phyloP scores from a whole-genome alignment of 64 coral and sea anemone species.

The Porites lutea region DNA sequence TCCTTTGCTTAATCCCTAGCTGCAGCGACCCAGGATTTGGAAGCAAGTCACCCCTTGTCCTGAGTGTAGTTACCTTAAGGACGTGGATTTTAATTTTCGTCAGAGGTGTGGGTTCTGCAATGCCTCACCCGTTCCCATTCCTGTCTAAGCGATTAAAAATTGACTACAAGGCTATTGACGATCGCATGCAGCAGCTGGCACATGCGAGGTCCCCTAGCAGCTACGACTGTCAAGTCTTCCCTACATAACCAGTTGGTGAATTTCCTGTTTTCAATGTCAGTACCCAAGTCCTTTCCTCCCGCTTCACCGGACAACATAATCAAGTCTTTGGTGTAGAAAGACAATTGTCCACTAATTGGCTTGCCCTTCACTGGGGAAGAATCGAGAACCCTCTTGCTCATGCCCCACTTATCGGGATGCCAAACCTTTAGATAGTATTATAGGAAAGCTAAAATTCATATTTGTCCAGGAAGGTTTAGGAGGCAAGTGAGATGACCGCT shows the following conservation, averaged over 20 bases:
- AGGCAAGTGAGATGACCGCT: conserved; percentile 5
- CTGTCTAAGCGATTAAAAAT: background rate
- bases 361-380: background rate
- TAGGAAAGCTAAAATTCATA: background rate
- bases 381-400: background rate
- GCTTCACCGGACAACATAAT: conserved; percentile 1
- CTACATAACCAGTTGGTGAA: conserved; percentile 13
- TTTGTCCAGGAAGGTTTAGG: conserved; percentile 22
- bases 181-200: background rate
- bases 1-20: background rate
- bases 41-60: background rate
- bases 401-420: no score
- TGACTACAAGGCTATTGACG: background rate
- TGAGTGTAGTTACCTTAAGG: conserved; percentile 22
- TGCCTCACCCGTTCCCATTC: background rate
- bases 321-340: conserved; percentile 10
- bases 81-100: conserved; percentile 27
- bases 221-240: no score
- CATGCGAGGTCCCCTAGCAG: conserved; percentile 40
- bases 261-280: conserved; percentile 37
- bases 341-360: background rate
- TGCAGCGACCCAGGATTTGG: conserved; percentile 25
- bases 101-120: conserved; percentile 13
- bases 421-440: no score
- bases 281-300: conserved; percentile 15